A percentile compares a stretch with the other conserved stretches of the same genome.
Evolutionary conservation across 2,797 vertebrate genomes (phyloP).

Genomic region (Halcyon chelicuti): DNA sequence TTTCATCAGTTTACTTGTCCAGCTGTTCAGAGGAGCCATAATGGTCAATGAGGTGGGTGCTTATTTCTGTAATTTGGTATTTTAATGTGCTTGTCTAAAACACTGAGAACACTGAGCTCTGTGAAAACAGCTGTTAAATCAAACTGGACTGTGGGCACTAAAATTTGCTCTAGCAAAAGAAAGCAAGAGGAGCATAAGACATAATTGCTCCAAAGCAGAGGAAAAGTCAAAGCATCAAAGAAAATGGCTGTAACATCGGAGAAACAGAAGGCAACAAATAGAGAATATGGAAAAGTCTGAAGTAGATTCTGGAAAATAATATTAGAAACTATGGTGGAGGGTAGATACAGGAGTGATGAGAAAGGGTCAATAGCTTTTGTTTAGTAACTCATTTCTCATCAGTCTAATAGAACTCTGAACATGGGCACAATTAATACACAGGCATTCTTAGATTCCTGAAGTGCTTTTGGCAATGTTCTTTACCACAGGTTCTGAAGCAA

Average conservation of each 20-base stretch:
- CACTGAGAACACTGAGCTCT: neutral
- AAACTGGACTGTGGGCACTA: neutral
- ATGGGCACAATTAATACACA: neutral
- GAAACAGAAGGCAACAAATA: neutral
- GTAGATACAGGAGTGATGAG: neutral
- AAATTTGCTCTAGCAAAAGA: neutral
- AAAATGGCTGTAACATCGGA: neutral
- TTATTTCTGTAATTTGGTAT: neutral
- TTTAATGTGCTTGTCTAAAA: neutral
- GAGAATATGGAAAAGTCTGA: neutral
- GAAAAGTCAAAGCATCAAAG: neutral
- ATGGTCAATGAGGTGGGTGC: neutral
- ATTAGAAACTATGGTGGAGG: neutral
- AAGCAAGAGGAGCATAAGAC: neutral
- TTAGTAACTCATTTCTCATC: neutral
- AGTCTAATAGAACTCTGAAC: neutral
- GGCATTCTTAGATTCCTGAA: neutral
- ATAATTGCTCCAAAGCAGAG: neutral
- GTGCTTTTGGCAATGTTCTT: neutral
- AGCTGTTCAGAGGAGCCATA: neutral
- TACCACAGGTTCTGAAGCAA: neutral
- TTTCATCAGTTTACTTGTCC: slow-evolving; percentile 19
- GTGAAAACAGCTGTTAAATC: neutral
- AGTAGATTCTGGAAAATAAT: neutral
- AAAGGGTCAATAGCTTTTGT: neutral